These are phyloP conservation scores for Caenorhabditis zanzibari DNA, from an alignment of 2,888 invertebrate species.

Conservation along the genomic window DNA sequence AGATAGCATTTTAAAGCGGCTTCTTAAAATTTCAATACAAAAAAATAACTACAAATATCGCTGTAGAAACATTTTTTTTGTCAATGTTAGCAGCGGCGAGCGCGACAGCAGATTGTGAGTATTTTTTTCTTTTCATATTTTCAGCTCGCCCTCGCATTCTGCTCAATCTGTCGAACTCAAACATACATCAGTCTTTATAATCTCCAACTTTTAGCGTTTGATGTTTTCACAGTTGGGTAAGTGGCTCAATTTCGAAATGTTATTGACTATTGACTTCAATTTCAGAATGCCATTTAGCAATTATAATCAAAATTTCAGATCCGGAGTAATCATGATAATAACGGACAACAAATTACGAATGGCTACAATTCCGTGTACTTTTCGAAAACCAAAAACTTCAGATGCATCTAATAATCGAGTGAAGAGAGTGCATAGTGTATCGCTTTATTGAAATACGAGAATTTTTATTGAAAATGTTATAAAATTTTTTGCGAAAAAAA, in stretches of 20 bases:
- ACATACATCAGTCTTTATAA: neutral
- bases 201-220: conserved; percentile 19
- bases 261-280: too few species aligned
- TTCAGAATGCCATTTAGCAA: too few species aligned
- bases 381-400: neutral
- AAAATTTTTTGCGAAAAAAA: too few species aligned
- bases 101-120: too few species aligned
- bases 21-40: too few species aligned
- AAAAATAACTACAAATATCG: too few species aligned
- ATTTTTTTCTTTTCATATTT: too few species aligned
- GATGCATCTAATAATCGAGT: neutral
- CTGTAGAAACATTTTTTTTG: too few species aligned
- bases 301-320: too few species aligned
- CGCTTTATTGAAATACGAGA: neutral
- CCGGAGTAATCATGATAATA: conserved; percentile 17
- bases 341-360: conserved; percentile 1
- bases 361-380: neutral
- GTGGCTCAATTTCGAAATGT: neutral
- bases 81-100: too few species aligned
- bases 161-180: conserved; percentile 7
- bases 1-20: too few species aligned
- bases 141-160: conserved; percentile 19
- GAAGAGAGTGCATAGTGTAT: neutral
- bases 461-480: too few species aligned
- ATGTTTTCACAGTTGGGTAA: conserved; percentile 39